Evolutionary conservation across 2,888 invertebrate genomes (phyloP), one percentile per base, ranked within the genome.

Genomic region (Polymixis flavicincta): DNA sequence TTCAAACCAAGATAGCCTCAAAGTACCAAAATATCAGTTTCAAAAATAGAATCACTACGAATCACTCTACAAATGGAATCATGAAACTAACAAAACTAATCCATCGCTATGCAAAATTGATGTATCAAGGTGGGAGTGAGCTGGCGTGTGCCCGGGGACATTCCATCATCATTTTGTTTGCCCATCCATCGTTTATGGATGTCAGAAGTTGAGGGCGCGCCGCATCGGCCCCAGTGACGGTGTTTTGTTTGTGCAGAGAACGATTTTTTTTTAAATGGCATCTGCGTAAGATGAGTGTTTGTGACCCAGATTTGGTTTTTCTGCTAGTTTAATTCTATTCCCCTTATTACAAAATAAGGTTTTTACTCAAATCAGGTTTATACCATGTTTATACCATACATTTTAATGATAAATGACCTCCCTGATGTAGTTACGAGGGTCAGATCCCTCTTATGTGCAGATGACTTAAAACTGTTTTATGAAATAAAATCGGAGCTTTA

Each of bases 91-190:
- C 42, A 55, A 74, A 55, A 66, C 60, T 28, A 59, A 70, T 74
- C 42, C 59, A 55, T 66, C 37, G 50, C 37, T 54, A 37, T 59
- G 76, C 54, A 72, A 70, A 60, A 57, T 60, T 80, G 69, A 87
- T 85, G 78, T 85, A 82, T 82, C 78, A 59, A 71, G 66, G 63
- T 52, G 83, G 84, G 71, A 59, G 63, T 81, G 69, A 55, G 74
- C n/a, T 57, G 42, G 42, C 42, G 69, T 66, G 68, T 64, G 83
- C 85, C 71, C 45, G 68, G 89, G 83, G 90, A 87, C 89, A 89
- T 89, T 93, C 92, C 89, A 93, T 93, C 93, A 92, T 92, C 90
- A 90, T 83, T 93, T 93, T 93, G 92, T 92, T 92, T 92, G 87
- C 88, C 83, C 84, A 92, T 92, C 92, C 92, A 92, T 93, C 93